Evolutionary conservation across 2,113 vertebrate species (phyloP).

Genomic region (Aepyceros melampus): DNA sequence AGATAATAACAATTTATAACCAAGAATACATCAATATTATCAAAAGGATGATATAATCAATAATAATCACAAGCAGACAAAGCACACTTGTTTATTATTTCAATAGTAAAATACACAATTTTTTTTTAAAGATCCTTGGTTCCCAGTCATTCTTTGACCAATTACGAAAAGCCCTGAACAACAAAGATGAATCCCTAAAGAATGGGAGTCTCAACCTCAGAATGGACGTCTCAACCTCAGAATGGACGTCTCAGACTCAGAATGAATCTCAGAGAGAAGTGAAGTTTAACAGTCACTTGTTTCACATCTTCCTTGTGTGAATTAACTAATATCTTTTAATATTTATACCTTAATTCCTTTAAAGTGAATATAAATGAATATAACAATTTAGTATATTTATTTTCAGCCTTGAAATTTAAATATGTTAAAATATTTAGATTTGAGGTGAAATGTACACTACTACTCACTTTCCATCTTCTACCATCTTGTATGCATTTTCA

Average conservation of each 20-base stretch:
- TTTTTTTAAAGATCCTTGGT: neutral
- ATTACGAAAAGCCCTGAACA: neutral
- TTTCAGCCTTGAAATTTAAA: neutral
- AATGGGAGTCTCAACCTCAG: neutral
- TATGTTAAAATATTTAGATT: neutral
- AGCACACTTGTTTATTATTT: neutral
- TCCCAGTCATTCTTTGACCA: neutral
- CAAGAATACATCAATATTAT: neutral
- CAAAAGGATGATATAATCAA: neutral
- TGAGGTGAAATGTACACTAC: neutral
- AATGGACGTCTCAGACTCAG: neutral
- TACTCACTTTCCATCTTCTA: neutral
- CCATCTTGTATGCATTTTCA: neutral
- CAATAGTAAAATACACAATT: neutral
- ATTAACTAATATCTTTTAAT: neutral
- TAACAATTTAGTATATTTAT: neutral
- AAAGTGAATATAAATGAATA: neutral
- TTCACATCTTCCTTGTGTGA: neutral
- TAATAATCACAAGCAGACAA: conserved; percentile 7
- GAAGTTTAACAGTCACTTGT: neutral
- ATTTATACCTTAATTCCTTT: conserved; percentile 13
- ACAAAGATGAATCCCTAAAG: neutral
- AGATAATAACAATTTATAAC: neutral
- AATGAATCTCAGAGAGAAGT: neutral
- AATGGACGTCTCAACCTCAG: neutral